A percentile compares a stretch with the other conserved stretches of the same genome.
Conservation (phyloP, 2,113 vertebrate species). For the Myotis davidii region DNA sequence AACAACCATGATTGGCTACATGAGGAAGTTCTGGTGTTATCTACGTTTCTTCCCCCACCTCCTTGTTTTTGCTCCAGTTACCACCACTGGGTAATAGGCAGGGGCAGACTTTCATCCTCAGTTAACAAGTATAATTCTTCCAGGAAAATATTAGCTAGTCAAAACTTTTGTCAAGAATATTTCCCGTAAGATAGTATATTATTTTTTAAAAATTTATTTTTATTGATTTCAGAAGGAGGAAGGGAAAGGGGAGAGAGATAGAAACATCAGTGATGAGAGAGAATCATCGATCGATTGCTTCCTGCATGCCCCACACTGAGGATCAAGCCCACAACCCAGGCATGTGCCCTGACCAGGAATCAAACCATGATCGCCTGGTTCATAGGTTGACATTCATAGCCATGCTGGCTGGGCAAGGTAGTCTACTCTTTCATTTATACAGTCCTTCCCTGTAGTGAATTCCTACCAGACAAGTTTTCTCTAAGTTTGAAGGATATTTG, state of each 20-base stretch:
- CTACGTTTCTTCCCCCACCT: neutral
- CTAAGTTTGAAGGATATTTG: neutral
- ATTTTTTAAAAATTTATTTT: neutral
- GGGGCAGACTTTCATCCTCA: neutral
- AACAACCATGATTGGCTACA: neutral
- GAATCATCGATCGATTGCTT: too few species aligned
- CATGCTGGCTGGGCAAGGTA: too few species aligned
- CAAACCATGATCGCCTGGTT: too few species aligned
- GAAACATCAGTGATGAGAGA: too few species aligned
- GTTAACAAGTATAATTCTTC: neutral
- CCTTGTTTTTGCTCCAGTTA: neutral
- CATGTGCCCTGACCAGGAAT: too few species aligned
- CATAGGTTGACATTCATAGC: too few species aligned
- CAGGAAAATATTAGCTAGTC: neutral
- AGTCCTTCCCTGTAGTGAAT: neutral
- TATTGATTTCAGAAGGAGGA: too few species aligned
- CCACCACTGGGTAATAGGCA: neutral
- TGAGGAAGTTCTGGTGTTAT: neutral
- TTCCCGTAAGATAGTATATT: neutral
- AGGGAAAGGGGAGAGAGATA: too few species aligned
- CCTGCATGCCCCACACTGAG: too few species aligned
- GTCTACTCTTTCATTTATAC: neutral
- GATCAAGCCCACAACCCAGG: too few species aligned
- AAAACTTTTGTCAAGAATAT: neutral
- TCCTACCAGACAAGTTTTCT: neutral